These are phyloP conservation scores for Calliphora vomitoria DNA, from an alignment of 2,888 invertebrate genomes.

Conservation along the genomic window DNA sequence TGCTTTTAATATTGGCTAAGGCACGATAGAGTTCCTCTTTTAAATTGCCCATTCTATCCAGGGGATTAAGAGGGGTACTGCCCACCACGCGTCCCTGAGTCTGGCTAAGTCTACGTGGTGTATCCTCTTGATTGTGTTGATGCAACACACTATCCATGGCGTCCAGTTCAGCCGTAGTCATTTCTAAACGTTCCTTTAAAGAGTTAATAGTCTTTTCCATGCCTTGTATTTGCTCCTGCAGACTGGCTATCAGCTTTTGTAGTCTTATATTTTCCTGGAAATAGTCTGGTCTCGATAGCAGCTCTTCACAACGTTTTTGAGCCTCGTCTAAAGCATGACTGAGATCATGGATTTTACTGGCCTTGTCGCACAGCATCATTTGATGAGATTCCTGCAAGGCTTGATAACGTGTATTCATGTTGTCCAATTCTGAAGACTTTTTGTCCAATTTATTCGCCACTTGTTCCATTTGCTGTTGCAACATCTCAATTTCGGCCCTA, in stretches of 20 bases:
- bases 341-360: slow-evolving; percentile 87
- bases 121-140: slow-evolving; percentile 81
- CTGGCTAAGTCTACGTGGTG: slow-evolving; percentile 76
- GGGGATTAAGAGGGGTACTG: slow-evolving; percentile 82
- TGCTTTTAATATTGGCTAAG: slow-evolving; percentile 84
- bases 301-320: slow-evolving; percentile 85
- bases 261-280: slow-evolving; percentile 80
- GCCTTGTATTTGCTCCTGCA: slow-evolving; percentile 80
- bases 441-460: slow-evolving; percentile 84
- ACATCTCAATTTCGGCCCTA: slow-evolving; percentile 84
- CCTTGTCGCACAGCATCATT: slow-evolving; percentile 87
- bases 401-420: slow-evolving; percentile 86
- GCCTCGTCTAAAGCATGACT: slow-evolving; percentile 87
- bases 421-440: slow-evolving; percentile 86
- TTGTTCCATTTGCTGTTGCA: slow-evolving; percentile 85
- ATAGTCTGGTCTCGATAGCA: slow-evolving; percentile 80
- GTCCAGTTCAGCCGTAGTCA: slow-evolving; percentile 82
- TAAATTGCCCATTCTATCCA: slow-evolving; percentile 84
- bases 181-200: slow-evolving; percentile 80
- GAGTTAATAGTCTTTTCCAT: slow-evolving; percentile 82
- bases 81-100: slow-evolving; percentile 77
- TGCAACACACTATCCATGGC: slow-evolving; percentile 82
- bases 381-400: slow-evolving; percentile 87
- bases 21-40: slow-evolving; percentile 85
- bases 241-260: slow-evolving; percentile 78